phyloP scores from a whole-genome alignment of 2,888 invertebrate species.

The Cheilosia pagana region DNA sequence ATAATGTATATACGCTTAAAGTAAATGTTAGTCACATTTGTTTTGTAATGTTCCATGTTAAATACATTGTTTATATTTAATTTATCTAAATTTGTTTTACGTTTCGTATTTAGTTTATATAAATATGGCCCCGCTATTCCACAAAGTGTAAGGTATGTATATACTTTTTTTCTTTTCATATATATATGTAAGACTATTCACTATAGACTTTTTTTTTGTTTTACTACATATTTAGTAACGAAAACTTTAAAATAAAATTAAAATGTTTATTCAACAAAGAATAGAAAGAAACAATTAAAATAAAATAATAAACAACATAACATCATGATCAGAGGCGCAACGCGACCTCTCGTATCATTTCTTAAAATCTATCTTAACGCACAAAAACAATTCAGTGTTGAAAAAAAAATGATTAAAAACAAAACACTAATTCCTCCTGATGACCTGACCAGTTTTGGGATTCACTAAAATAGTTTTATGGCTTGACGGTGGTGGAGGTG shows the following conservation, averaged over 20 bases:
- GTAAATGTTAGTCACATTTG: slow-evolving; percentile 69
- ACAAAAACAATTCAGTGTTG: slow-evolving; percentile 17
- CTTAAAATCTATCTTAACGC: slow-evolving; percentile 49
- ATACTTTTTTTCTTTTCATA: slow-evolving; percentile 31
- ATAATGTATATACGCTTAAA: slow-evolving; percentile 25
- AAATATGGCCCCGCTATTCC: slow-evolving; percentile 84
- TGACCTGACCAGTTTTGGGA: slow-evolving; percentile 83
- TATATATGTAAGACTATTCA: slow-evolving; percentile 60
- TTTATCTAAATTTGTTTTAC: slow-evolving; percentile 58
- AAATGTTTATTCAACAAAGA: slow-evolving; percentile 44
- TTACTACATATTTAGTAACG: slow-evolving; percentile 33
- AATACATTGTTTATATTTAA: slow-evolving; percentile 55
- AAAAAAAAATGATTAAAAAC: slow-evolving; percentile 60
- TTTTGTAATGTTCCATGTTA: slow-evolving; percentile 42
- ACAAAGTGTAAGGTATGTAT: slow-evolving; percentile 79
- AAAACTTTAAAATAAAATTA: slow-evolving; percentile 23
- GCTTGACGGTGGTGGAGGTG: slow-evolving; percentile 74
- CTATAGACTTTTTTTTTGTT: slow-evolving; percentile 67
- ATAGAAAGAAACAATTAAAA: slow-evolving; percentile 27
- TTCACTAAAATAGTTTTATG: slow-evolving; percentile 83
- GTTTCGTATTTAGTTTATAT: slow-evolving; percentile 60
- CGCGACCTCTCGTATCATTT: slow-evolving; percentile 42
- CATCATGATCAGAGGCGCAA: slow-evolving; percentile 60
- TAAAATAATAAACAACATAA: slow-evolving; percentile 63
- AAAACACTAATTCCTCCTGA: slow-evolving; percentile 81